phyloP scores from a whole-genome alignment of 2,888 invertebrate genomes.

The Tachina fera region DNA sequence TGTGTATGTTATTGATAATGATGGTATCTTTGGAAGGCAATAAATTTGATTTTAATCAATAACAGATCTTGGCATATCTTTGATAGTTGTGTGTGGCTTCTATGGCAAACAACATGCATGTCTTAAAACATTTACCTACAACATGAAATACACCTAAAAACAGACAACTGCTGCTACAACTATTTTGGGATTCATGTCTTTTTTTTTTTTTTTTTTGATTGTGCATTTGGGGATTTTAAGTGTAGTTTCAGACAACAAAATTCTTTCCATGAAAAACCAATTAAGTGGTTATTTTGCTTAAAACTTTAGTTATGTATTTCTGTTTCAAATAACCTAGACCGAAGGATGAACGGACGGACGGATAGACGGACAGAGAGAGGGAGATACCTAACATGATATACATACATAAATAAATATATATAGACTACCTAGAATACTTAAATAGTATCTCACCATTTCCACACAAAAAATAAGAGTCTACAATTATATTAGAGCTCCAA shows the following conservation, averaged over 20 bases:
- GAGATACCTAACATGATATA: not conserved
- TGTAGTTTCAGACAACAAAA: constrained; percentile 30
- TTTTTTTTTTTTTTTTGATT: constrained; percentile 33
- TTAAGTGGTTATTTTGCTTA: constrained; percentile 71
- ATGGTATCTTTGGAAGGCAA: constrained; percentile 68
- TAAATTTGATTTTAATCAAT: constrained; percentile 72
- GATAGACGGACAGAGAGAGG: too few relatives aligned
- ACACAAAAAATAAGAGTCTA: constrained; percentile 39
- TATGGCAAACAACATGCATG: constrained; percentile 59
- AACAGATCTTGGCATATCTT: constrained; percentile 71
- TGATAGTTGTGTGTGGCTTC: constrained; percentile 68
- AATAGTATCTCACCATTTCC: constrained; percentile 37
- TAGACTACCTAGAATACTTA: constrained; percentile 13
- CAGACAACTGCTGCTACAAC: constrained; percentile 30
- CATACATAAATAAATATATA: too few relatives aligned
- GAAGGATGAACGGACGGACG: not conserved
- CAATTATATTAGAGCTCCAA: constrained; percentile 52
- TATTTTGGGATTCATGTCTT: constrained; percentile 40
- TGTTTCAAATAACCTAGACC: constrained; percentile 34
- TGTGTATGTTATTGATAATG: constrained; percentile 61
- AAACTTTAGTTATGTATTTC: constrained; percentile 6
- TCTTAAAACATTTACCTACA: constrained; percentile 23
- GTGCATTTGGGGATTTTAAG: not conserved
- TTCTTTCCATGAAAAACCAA: constrained; percentile 68
- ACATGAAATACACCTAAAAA: constrained; percentile 25